Base-by-base conservation (phyloP, 1,140 invertebrate genomes). In the Papilio helenus region DNA sequence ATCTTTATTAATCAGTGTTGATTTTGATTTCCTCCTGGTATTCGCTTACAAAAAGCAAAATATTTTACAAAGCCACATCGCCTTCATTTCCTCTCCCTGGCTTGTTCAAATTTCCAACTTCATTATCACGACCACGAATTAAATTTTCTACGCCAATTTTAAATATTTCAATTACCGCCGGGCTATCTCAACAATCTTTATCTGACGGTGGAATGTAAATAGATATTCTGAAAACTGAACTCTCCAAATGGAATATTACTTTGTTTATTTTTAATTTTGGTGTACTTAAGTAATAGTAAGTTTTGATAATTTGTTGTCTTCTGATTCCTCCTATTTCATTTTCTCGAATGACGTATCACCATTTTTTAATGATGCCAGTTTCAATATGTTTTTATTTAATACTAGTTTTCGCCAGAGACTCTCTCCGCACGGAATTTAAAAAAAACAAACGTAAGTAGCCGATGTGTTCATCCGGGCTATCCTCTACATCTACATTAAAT, bases 21-120 rank as follows among this genome's bases (percentile, higher is more conserved):
- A 61, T 61, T 61, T 68, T 34, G 26, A 26, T 34, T 68, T 68
- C 61, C 23, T 68, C 26, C 81, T 81, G 81, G 76, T 81, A 85
- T 83, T 83, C 82, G 81, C 82, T 81, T 74, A 83, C 78, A 82
- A 83, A 82, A 85, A 68, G 61, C 23, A 68, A 68, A 68, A 68
- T 68, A 68, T 68, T 68, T 68, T 29, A 68, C 26, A 68, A 29
- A 68, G 61, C 61, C 61, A 68, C 23, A 68, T 68, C 61, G 61
- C 61, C 61, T 68, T 68, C 77, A 85, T 81, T 78, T 80, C 80
- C 80, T 79, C 79, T 79, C 74, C 79, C 78, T 65, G 79, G 79
- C 77, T 79, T 78, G 80, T 85, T 85, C 49, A 83, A 83, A 79
- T 49, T 72, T 79, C 72, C n/a, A 83, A 80, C 80, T 82, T 83